Evolutionary conservation across 2,888 invertebrate genomes (phyloP).

Genomic region (Drosophila yooni): DNA sequence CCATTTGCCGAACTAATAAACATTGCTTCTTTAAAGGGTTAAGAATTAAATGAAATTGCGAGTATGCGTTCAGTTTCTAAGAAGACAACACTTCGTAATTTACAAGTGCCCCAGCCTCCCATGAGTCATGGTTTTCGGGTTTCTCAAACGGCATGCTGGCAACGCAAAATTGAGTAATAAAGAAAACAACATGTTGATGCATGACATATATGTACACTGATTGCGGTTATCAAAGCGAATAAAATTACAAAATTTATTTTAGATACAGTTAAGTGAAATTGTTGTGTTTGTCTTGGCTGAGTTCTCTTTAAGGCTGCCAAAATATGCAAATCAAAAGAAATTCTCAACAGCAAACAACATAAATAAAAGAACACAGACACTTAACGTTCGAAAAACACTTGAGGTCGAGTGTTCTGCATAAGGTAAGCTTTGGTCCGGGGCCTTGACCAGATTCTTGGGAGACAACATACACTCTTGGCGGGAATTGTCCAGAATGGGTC

Average conservation of each 20-base stretch:
- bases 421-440: slow-evolving; percentile 21
- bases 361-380: slow-evolving; percentile 4
- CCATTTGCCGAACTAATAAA: slow-evolving; percentile 50
- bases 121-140: slow-evolving; percentile 63
- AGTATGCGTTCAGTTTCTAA: slow-evolving; percentile 58
- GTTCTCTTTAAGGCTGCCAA: slow-evolving; percentile 45
- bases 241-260: slow-evolving; percentile 53
- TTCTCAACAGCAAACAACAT: slow-evolving; percentile 4
- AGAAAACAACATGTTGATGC: slow-evolving; percentile 16
- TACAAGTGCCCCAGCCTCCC: slow-evolving; percentile 37
- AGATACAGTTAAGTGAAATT: slow-evolving; percentile 78
- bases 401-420: slow-evolving; percentile 42
- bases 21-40: slow-evolving; percentile 34
- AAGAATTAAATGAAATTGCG: slow-evolving; percentile 35
- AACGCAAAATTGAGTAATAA: slow-evolving; percentile 45
- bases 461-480: slow-evolving; percentile 28
- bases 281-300: slow-evolving; percentile 56
- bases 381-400: slow-evolving; percentile 46
- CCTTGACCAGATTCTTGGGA: slow-evolving; percentile 42
- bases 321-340: slow-evolving; percentile 38
- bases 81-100: slow-evolving; percentile 50
- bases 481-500: slow-evolving; percentile 23
- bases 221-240: slow-evolving; percentile 22
- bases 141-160: slow-evolving; percentile 35
- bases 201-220: slow-evolving; percentile 11